These are phyloP conservation scores for Drosophila nigritarsus DNA, from an alignment of 2,888 invertebrate species.

Conservation along the genomic window DNA sequence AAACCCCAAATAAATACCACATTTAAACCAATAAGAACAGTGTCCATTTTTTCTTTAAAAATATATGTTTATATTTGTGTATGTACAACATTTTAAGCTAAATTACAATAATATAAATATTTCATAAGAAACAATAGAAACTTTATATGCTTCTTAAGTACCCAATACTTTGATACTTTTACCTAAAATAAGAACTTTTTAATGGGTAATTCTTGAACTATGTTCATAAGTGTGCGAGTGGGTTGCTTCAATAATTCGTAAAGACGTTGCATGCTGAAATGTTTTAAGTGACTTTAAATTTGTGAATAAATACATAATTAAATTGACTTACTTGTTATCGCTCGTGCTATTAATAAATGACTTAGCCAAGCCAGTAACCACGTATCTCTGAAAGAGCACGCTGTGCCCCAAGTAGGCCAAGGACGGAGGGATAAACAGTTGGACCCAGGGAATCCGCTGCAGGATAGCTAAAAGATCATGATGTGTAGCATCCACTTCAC, in stretches of 20 bases:
- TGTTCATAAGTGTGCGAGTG: conserved; percentile 17
- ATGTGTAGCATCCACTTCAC: conserved; percentile 6
- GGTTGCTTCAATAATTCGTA: conserved; percentile 25
- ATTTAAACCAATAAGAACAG: not conserved
- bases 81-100: not conserved
- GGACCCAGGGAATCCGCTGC: conserved; percentile 53
- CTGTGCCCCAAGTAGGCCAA: conserved; percentile 59
- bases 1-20: not conserved
- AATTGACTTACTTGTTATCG: conserved; percentile 47
- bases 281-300: not conserved
- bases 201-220: conserved; percentile 4
- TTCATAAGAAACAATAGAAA: not conserved
- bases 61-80: not conserved
- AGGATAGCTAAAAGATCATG: conserved; percentile 20
- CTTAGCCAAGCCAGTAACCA: conserved; percentile 37
- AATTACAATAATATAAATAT: not conserved
- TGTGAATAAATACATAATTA: not conserved
- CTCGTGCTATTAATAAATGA: conserved; percentile 52
- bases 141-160: not conserved
- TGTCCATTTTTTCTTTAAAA: not conserved
- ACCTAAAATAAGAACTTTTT: conserved; percentile 40
- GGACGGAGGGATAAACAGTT: conserved; percentile 52
- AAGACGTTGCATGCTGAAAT: conserved; percentile 48
- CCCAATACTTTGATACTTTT: not conserved
- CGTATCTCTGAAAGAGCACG: conserved; percentile 27